Evolutionary conservation across 2,113 vertebrate species (phyloP), one percentile per base, ranked within the genome.

Genomic region (Cisticola juncidis): DNA sequence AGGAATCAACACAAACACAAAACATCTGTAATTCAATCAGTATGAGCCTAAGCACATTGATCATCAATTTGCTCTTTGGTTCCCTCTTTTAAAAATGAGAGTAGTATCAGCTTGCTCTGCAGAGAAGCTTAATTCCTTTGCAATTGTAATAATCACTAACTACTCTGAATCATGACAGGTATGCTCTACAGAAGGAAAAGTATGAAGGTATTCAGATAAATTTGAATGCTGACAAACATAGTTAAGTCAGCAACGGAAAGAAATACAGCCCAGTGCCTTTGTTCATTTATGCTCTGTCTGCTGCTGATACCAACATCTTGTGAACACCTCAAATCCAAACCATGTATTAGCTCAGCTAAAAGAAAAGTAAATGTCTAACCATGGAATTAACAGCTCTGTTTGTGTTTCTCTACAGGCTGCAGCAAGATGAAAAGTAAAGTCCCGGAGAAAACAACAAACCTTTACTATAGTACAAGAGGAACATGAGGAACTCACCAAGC

Each of bases 401-500:
- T 24, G 36, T 28, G 57, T 16, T 88, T 56, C 57, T 53, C 53
- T 78, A 56, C 29, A 57, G 64, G 56, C 47, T 81, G 47, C 76
- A 70, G 62, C 35, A 51, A 80, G 33, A 21, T 21, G 25, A 9
- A 50, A 84, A 54, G 31, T 13, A 2, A 82, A 87, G 24, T 18
- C 40, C 48, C 42, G 7, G 16, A 84, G 44, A 81, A 66, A 69
- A 73, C 7, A 26, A 29, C 4, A 5, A 65, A 60, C 16, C 13
- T 31, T 26, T 42, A 40, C 29, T 73, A 15, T 1, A 44, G 36
- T 1, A 40, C 48, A 40, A 60, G 19, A 36, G 31, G 29, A 78
- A 25, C 31, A 51, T 5, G 62, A 81, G 64, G 38, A 20, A 97
- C 98, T 98, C 96, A 99, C 99, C 98, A 6, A 99, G 98, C 97